These are phyloP conservation scores for Phataginus tetradactyla DNA, from an alignment of 2,797 vertebrate species.

Conservation along the genomic window DNA sequence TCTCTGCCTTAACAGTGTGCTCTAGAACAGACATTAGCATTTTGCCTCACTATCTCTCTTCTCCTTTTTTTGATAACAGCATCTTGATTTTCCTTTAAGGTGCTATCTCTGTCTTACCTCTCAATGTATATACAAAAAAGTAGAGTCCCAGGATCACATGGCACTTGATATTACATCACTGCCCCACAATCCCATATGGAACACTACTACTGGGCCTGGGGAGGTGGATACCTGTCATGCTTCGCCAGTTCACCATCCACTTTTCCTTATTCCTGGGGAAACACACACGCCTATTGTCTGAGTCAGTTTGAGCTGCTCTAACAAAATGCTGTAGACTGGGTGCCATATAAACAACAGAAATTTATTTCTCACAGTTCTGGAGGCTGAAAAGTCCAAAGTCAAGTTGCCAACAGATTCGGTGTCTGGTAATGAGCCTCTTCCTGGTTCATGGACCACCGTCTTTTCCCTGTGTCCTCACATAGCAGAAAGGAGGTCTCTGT, in stretches of 20 bases:
- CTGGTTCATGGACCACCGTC: background rate
- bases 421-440: background rate
- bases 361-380: background rate
- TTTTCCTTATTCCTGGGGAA: background rate
- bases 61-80: background rate
- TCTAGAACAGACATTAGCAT: background rate
- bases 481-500: background rate
- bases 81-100: background rate
- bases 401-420: background rate
- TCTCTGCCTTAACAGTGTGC: background rate
- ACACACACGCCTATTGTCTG: too few relatives aligned
- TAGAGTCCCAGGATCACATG: background rate
- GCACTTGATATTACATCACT: too few relatives aligned
- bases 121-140: background rate
- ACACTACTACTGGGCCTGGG: background rate
- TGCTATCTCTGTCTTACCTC: background rate
- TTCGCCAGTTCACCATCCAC: background rate
- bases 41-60: background rate
- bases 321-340: background rate
- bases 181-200: background rate
- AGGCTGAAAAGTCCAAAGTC: background rate
- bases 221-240: too few relatives aligned
- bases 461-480: background rate
- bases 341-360: background rate
- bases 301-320: background rate